Percentiles rank a stretch among this genome's conserved stretches.
phyloP scores from a whole-genome alignment of 2,888 invertebrate species.

The Micoletzkya japonica region DNA sequence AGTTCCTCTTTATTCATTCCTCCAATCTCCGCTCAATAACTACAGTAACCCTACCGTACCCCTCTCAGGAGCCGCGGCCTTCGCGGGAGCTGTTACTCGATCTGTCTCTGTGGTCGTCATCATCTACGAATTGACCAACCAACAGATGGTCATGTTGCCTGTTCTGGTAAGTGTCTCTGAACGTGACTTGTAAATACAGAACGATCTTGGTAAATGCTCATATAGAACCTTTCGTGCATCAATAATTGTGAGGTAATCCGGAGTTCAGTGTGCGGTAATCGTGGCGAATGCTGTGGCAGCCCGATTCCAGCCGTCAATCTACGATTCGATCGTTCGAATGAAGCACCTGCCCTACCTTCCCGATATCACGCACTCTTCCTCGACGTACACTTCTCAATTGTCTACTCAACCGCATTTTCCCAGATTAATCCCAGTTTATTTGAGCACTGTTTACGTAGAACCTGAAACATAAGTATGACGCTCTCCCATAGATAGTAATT shows the following conservation, averaged over 20 bases:
- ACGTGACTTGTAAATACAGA: too few species aligned
- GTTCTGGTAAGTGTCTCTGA: conserved; percentile 93
- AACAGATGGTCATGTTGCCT: conserved; percentile 93
- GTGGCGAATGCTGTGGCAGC: conserved; percentile 94
- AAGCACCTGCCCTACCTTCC: conserved; percentile 96
- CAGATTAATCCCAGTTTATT: background rate
- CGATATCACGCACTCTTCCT: conserved; percentile 72
- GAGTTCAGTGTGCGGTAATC: conserved; percentile 80
- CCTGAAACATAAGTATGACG: background rate
- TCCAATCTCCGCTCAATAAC: too few species aligned
- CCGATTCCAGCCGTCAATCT: conserved; percentile 91
- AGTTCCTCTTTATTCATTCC: too few species aligned
- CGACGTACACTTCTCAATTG: conserved; percentile 32
- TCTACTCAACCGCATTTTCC: background rate
- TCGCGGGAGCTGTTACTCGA: conserved; percentile 88
- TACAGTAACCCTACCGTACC: too few species aligned
- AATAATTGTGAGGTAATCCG: background rate
- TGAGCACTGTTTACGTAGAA: background rate
- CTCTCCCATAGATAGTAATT: background rate
- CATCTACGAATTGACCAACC: conserved; percentile 97
- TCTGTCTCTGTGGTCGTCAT: conserved; percentile 95
- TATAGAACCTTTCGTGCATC: background rate
- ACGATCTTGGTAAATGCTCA: background rate
- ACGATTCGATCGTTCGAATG: conserved; percentile 95
- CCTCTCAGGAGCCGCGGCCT: conserved; percentile 76